Percentiles rank a stretch among this genome's conserved stretches.
phyloP scores from a whole-genome alignment of 2,113 vertebrate genomes.

The Vulpes ferrilata region DNA sequence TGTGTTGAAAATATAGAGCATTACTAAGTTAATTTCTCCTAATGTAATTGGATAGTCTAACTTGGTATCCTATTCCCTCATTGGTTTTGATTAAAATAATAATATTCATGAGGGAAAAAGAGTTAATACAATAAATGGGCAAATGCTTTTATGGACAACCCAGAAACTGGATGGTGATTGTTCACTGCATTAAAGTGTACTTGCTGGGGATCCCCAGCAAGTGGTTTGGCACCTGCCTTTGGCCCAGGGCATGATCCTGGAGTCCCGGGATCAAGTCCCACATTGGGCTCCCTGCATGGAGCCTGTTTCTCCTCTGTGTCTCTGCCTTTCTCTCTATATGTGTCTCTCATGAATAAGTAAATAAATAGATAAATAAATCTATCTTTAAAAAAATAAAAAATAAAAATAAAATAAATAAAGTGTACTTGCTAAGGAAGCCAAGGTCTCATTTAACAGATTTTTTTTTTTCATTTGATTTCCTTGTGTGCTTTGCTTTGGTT shows the following conservation, averaged over 20 bases:
- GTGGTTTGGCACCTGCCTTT: too few species aligned
- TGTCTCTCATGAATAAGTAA: too few species aligned
- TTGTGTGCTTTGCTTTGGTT: constrained; percentile 3
- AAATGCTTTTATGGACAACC: not conserved
- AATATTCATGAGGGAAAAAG: not conserved
- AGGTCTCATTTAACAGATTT: constrained; percentile 23
- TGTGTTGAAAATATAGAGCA: not conserved
- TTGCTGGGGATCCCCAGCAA: not conserved
- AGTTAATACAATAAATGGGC: not conserved
- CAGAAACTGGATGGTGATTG: not conserved
- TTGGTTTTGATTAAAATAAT: constrained; percentile 43
- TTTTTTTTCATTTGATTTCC: constrained; percentile 37
- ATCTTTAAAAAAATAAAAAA: too few species aligned
- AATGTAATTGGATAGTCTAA: not conserved
- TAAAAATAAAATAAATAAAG: too few species aligned
- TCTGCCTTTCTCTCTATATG: too few species aligned
- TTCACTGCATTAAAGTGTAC: not conserved
- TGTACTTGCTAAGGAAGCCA: not conserved
- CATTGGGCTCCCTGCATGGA: too few species aligned
- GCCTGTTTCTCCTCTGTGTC: too few species aligned
- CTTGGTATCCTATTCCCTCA: not conserved
- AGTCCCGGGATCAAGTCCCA: too few species aligned
- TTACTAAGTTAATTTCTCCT: not conserved
- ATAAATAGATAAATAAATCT: too few species aligned
- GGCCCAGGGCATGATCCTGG: too few species aligned